A percentile compares a stretch with the other conserved stretches of the same genome.
Conservation (phyloP, 2,113 vertebrate species). For the Caloenas nicobarica region DNA sequence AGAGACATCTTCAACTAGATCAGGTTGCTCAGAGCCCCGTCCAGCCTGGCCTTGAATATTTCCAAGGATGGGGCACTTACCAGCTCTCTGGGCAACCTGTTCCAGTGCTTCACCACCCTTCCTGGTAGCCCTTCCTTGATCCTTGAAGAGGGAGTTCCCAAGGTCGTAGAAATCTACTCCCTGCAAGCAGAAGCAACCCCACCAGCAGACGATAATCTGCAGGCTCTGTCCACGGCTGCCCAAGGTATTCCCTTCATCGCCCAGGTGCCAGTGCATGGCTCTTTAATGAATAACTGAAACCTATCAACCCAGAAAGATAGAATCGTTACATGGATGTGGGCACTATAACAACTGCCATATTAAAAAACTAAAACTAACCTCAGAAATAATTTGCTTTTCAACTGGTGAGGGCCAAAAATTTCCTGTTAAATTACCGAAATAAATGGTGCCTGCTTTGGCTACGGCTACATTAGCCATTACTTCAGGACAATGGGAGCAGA, state of each 20-base stretch:
- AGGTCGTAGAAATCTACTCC: not conserved
- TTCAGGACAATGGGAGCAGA: not conserved
- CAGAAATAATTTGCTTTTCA: not conserved
- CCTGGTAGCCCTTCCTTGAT: not conserved
- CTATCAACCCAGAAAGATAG: not conserved
- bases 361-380: not conserved
- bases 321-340: accelerated
- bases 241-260: accelerated
- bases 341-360: not conserved
- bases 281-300: not conserved
- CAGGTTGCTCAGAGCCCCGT: too few species aligned
- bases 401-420: not conserved
- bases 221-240: not conserved
- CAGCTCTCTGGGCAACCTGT: too few species aligned
- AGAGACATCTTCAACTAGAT: too few species aligned
- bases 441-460: not conserved
- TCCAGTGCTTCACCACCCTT: too few species aligned
- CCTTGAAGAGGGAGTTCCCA: not conserved
- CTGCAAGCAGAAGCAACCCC: not conserved
- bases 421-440: not conserved
- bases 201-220: not conserved
- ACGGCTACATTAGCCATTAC: not conserved
- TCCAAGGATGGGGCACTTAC: too few species aligned
- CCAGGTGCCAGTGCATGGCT: not conserved
- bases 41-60: too few species aligned